A percentile compares a stretch with the other conserved stretches of the same genome.
Evolutionary conservation across 2,113 vertebrate species (phyloP).

Genomic region (Arvicanthis niloticus): DNA sequence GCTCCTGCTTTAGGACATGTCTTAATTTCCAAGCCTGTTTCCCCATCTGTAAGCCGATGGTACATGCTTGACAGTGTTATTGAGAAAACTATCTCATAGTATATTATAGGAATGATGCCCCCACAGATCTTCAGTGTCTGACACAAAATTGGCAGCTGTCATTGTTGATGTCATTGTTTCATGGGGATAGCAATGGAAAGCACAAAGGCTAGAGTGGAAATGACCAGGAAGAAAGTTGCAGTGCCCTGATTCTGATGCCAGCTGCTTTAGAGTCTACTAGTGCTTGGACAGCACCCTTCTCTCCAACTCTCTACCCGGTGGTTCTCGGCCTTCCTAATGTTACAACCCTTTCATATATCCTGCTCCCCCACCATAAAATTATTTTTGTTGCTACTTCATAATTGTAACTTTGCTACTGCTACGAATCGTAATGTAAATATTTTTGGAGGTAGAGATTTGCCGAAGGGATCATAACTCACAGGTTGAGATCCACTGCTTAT

Average conservation of each 20-base stretch:
- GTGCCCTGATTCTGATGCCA: neutral
- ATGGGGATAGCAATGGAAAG: neutral
- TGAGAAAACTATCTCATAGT: conserved; percentile 36
- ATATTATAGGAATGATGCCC: neutral
- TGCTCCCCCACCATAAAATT: neutral
- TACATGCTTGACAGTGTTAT: neutral
- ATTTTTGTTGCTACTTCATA: neutral
- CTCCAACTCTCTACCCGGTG: neutral
- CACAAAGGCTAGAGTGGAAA: neutral
- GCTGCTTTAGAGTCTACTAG: neutral
- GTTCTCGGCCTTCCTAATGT: neutral
- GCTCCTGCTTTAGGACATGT: conserved; percentile 24
- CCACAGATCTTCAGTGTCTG: neutral
- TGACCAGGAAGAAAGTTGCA: neutral
- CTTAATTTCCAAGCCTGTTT: neutral
- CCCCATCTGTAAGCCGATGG: conserved; percentile 11
- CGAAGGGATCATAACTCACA: neutral
- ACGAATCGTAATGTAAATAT: neutral
- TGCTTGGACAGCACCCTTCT: neutral
- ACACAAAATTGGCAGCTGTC: neutral
- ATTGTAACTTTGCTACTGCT: neutral
- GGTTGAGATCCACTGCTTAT: neutral
- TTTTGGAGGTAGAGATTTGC: neutral
- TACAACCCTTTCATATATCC: neutral
- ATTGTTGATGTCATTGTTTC: neutral